phyloP scores from a whole-genome alignment of 2,113 vertebrate species.

The Calidris pugnax region DNA sequence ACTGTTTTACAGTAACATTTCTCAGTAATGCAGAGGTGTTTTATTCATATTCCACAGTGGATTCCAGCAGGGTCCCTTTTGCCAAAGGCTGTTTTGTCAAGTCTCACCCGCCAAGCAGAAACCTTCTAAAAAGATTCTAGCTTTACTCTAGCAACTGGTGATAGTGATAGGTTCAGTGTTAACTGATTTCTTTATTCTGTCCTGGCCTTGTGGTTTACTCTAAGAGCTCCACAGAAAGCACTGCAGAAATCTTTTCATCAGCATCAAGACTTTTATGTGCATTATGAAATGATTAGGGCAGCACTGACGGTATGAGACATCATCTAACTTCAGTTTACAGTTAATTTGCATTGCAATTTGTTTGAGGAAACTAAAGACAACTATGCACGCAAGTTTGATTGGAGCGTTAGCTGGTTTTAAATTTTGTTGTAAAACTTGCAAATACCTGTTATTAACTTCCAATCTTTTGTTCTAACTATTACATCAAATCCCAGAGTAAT shows the following conservation, averaged over 20 bases:
- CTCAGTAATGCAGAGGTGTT: not conserved
- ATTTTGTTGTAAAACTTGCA: constrained; percentile 18
- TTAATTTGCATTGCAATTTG: not conserved
- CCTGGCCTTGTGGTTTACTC: not conserved
- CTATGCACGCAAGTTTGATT: not conserved
- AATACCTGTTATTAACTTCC: constrained; percentile 9
- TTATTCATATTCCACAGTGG: not conserved
- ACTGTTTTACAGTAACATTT: not conserved
- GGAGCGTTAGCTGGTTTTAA: not conserved
- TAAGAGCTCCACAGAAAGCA: not conserved
- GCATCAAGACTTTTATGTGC: not conserved
- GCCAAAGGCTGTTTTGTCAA: not conserved
- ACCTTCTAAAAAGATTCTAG: not conserved
- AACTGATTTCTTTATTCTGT: not conserved
- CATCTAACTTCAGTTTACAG: not conserved
- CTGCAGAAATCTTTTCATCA: not conserved
- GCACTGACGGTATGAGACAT: not conserved
- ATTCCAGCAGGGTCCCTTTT: not conserved
- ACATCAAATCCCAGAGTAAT: not conserved
- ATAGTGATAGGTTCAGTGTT: not conserved
- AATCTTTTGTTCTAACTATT: constrained; percentile 19
- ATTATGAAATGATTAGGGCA: not conserved
- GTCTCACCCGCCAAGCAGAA: not conserved
- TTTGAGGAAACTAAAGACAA: not conserved
- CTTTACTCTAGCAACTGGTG: not conserved